A percentile compares a stretch with the other conserved stretches of the same genome.
Conservation (phyloP, 2,888 invertebrate species). For the Operophtera brumata region DNA sequence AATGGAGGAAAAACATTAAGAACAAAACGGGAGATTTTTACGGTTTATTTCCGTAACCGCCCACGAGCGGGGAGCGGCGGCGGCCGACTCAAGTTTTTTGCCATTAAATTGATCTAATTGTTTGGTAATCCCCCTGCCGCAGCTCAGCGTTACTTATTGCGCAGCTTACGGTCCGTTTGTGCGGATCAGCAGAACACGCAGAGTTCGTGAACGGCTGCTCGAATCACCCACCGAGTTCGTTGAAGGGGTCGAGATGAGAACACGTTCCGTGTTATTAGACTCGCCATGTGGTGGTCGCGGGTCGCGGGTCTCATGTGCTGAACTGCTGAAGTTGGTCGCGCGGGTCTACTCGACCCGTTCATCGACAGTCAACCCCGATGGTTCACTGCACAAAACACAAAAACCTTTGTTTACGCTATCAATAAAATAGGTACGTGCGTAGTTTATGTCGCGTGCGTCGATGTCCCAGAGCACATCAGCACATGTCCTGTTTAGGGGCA, state of each 20-base stretch:
- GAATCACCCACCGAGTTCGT: neutral
- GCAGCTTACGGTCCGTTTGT: slow-evolving; percentile 14
- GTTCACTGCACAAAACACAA: neutral
- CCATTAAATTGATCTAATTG: slow-evolving; percentile 22
- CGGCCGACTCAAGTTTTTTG: slow-evolving; percentile 8
- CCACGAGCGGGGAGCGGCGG: neutral
- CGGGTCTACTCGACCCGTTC: neutral
- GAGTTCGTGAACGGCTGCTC: neutral
- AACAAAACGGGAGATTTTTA: slow-evolving; percentile 4
- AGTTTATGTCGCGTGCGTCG: slow-evolving; percentile 1
- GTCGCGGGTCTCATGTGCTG: neutral
- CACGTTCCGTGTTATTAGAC: too few relatives aligned
- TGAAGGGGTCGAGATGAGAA: neutral
- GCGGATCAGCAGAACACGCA: neutral
- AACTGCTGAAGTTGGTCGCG: neutral
- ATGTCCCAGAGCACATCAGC: neutral
- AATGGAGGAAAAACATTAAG: slow-evolving; percentile 3
- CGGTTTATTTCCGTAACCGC: neutral
- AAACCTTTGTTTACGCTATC: neutral
- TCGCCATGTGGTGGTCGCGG: too few relatives aligned
- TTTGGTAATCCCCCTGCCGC: slow-evolving; percentile 16
- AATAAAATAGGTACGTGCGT: slow-evolving; percentile 1
- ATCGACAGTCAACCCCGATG: neutral
- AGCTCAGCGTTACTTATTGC: slow-evolving; percentile 18
- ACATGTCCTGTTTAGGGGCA: slow-evolving; percentile 13